phyloP scores from a whole-genome alignment of 2,113 vertebrate genomes.

The Aphelocoma coerulescens region DNA sequence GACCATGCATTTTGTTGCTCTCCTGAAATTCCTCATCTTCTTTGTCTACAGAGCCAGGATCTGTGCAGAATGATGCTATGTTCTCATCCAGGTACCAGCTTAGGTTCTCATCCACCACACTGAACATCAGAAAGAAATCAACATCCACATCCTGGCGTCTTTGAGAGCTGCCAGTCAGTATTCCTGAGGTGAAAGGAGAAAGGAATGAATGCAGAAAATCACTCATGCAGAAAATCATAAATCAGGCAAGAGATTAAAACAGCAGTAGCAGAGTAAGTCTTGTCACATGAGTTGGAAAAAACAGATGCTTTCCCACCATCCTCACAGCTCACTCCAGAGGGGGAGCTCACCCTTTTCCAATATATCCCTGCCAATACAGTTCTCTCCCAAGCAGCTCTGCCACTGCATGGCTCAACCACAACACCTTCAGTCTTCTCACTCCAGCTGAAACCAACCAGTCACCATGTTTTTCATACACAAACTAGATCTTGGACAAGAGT shows the following conservation, averaged over 20 bases:
- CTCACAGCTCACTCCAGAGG: neutral
- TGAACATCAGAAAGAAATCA: conserved; percentile 79
- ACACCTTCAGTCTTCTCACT: neutral
- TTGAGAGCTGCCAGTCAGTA: conserved; percentile 61
- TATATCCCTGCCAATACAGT: accelerated
- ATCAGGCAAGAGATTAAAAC: neutral
- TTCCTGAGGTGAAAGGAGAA: conserved; percentile 44
- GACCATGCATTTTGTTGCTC: conserved; percentile 79
- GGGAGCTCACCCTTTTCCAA: neutral
- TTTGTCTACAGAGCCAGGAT: conserved; percentile 69
- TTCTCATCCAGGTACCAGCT: conserved; percentile 79
- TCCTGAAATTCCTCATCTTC: conserved; percentile 72
- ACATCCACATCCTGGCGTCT: conserved; percentile 66
- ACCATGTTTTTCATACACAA: neutral
- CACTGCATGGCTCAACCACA: neutral
- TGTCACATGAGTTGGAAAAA: neutral
- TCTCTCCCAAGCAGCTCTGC: neutral
- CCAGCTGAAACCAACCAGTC: neutral
- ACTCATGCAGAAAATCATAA: neutral
- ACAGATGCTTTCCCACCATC: neutral
- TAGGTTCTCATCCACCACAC: conserved; percentile 77
- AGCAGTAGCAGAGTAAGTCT: neutral
- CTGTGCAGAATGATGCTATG: conserved; percentile 67
- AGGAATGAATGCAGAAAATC: neutral
- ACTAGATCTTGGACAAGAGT: neutral